Evolutionary conservation across 1,140 invertebrate genomes (phyloP).

Genomic region (Lasioglossum baleicum): DNA sequence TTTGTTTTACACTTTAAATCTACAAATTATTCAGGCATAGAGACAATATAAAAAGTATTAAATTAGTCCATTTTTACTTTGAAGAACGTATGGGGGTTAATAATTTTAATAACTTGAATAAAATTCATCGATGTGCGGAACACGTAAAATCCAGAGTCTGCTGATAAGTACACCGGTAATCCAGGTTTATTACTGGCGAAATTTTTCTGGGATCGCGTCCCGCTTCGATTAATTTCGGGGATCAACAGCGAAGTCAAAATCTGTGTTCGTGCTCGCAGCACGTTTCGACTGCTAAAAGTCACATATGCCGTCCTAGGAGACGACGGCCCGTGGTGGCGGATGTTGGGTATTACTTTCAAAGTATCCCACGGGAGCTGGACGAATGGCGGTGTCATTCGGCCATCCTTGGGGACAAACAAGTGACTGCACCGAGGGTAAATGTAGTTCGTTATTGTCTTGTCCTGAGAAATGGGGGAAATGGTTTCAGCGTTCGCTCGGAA

Average conservation of each 20-base stretch:
- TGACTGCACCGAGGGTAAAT: slow-evolving; percentile 65
- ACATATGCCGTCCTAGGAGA: slow-evolving; percentile 64
- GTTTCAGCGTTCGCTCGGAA: slow-evolving; percentile 29
- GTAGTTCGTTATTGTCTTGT: slow-evolving; percentile 65
- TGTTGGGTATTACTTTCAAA: slow-evolving; percentile 69
- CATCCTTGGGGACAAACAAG: slow-evolving; percentile 68
- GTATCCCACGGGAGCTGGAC: slow-evolving; percentile 65
- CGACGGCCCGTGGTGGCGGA: slow-evolving; percentile 45
- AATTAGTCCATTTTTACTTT: no score
- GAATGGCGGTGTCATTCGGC: slow-evolving; percentile 66
- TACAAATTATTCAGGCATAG: no score
- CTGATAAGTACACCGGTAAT: no score
- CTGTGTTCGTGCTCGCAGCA: slow-evolving; percentile 7
- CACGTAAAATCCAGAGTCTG: no score
- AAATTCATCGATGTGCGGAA: no score
- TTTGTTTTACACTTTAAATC: no score
- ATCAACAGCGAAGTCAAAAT: slow-evolving; percentile 16
- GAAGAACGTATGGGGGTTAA: no score
- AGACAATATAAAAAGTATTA: no score
- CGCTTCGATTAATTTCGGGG: not conserved
- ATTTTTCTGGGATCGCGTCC: not conserved
- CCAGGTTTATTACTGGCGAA: no score
- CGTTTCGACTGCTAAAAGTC: slow-evolving; percentile 55
- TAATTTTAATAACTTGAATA: no score
- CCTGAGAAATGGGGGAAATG: slow-evolving; percentile 61